Evolutionary conservation across 2,888 invertebrate species (phyloP), one percentile per base, ranked within the genome.

Genomic region (Drosophila tripunctata): DNA sequence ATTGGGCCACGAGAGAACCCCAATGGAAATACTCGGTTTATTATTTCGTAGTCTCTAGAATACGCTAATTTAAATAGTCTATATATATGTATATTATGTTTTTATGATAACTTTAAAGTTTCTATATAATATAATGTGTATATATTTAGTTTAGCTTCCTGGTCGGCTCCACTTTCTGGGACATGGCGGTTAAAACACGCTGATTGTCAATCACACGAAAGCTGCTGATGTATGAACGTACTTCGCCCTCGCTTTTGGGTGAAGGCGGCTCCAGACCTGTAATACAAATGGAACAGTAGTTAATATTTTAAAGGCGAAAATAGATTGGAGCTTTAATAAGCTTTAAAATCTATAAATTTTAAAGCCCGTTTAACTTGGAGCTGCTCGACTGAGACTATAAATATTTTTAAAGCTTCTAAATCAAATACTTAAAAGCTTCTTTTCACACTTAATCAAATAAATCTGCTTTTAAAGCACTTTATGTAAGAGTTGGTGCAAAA

Each of bases 201-300:
- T 96, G 96, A 92, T 96, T 96, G 92, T 96, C 96, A 86, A 96
- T 95, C 50, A 95, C 94, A 78, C 95, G 93, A 79, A 96, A 92
- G 89, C 95, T 94, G 85, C 94, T 93, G 73, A 95, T 94, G 90
- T 95, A 95, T 10, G 94, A 92, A 71, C 94, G 93, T 21, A 95
- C 93, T 88, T 95, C 95, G 40, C 93, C 93, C 86, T 95, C 94
- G 83, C 94, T 94, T 88, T 95, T 95, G 14, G 94, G 94, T 14
- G 95, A 94, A 5, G 94, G 94, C 35, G 95, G 95, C 69, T 94
- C 94, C 81, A 95, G 89, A 69, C 94, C 95, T 95, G 89, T 1
- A 63, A 19, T 3, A 8, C 7, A 24, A 43, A 45, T 1, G 4
- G 14, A 1, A 4, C 17, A 5, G 3, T 2, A 1, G 22, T n/a